Base-by-base conservation (phyloP, 2,113 vertebrate species). In the Erythrolamprus reginae region DNA sequence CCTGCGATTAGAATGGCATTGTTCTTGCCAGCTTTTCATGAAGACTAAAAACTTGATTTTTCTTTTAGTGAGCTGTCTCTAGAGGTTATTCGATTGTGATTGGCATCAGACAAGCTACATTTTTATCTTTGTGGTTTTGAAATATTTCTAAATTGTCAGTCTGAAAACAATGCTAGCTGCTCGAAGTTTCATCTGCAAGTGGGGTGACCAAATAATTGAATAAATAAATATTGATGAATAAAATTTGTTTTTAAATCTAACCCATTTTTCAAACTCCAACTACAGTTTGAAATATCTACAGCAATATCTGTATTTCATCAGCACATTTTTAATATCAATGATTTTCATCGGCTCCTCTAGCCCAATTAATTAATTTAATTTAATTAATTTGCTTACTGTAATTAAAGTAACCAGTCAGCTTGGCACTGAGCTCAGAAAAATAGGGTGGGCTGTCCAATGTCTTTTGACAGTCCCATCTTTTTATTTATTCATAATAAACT, bases 381-480 rank as follows among this genome's bases (percentile, higher is more conserved):
- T 51, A 50, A 85, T 85, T n/a, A 85, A 50, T 50, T 70, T 70
- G 17, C 23, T 88, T 88, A 65, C 19, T 53, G 70, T 28, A 70
- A 65, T 65, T 50, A 70, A 88, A 28, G 28, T 33, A n/a, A 38
- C 45, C 17, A 77, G 7, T 51, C 26, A 0, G 26, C 50, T 82
- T 26, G 23, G 33, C n/a, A 28, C 19, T 38, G n/a, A n/a, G 21
- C 82, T 53, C 53, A 84, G 28, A 89, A 89, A 84, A 45, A 58
- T 48, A 87, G 70, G 42, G 24, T 38, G 82, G 52, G 26, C 82
- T 55, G 15, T 3, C 6, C 1, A 17, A 53, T 77, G 9, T 84
- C 2, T 19, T 47, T 23, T 24, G 82, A 0, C 17, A 0, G 15
- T 87, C 5, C 5, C 23, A 0, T 15, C n/a, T 0, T 0, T 0